phyloP scores from a whole-genome alignment of 2,797 vertebrate species.

The Percopsis omiscomaycus region DNA sequence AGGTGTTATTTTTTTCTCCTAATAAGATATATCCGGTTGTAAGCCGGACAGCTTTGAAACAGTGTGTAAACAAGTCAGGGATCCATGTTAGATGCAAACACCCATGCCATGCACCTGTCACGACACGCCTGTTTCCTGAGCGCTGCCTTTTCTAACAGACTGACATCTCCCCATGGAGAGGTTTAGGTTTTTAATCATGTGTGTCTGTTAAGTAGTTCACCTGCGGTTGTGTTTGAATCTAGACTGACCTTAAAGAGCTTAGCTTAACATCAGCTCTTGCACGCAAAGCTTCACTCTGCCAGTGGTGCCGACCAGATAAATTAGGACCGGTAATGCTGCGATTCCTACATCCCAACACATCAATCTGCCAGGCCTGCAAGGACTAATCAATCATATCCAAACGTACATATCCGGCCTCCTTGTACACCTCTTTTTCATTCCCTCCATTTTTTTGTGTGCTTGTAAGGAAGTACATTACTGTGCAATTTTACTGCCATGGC shows the following conservation, averaged over 20 bases:
- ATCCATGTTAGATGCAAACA: slow-evolving; percentile 55
- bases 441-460: slow-evolving; percentile 16
- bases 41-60: slow-evolving; percentile 77
- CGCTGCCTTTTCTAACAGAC: slow-evolving; percentile 44
- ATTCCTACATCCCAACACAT: slow-evolving; percentile 41
- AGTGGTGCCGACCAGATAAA: slow-evolving; percentile 72
- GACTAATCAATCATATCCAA: slow-evolving; percentile 54
- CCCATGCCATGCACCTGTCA: slow-evolving; percentile 54
- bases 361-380: slow-evolving; percentile 47
- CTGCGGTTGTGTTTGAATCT: slow-evolving; percentile 55
- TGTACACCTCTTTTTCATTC: slow-evolving; percentile 23
- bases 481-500: slow-evolving; percentile 56
- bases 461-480: slow-evolving; percentile 61
- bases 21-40: slow-evolving; percentile 68
- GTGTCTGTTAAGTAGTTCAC: slow-evolving; percentile 66
- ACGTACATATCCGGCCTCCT: slow-evolving; percentile 34
- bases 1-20: slow-evolving; percentile 63
- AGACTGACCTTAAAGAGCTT: slow-evolving; percentile 74
- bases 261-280: slow-evolving; percentile 62
- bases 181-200: slow-evolving; percentile 67
- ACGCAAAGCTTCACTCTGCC: slow-evolving; percentile 65
- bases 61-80: slow-evolving; percentile 77
- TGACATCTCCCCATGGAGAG: slow-evolving; percentile 39
- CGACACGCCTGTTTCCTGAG: slow-evolving; percentile 35
- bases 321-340: slow-evolving; percentile 52